Conservation (phyloP, 2,797 vertebrate genomes). For the Syngnathus acus region DNA sequence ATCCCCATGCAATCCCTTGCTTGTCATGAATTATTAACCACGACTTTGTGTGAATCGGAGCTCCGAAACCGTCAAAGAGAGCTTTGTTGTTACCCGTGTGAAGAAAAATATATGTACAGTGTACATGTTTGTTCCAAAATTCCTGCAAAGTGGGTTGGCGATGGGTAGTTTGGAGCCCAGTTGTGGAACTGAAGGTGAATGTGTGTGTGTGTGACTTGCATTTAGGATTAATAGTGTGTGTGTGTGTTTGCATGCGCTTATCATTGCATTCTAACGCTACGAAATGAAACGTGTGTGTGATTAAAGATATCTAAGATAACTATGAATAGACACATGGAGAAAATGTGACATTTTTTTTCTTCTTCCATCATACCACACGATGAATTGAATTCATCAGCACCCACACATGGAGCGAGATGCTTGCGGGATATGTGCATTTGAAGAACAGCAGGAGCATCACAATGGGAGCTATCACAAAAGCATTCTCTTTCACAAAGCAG, state of each 20-base stretch:
- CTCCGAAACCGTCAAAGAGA: conserved; percentile 39
- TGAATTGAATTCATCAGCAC: conserved; percentile 21
- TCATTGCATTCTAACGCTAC: too few species aligned
- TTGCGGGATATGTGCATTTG: conserved; percentile 21
- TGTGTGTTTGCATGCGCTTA: background rate
- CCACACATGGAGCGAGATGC: conserved; percentile 16
- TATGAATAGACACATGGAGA: background rate
- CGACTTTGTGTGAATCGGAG: conserved; percentile 58
- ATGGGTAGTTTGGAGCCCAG: background rate
- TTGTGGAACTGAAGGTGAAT: background rate
- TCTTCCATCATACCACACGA: conserved; percentile 6
- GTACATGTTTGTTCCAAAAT: conserved; percentile 2
- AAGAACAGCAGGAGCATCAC: background rate
- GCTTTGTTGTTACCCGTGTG: conserved; percentile 26
- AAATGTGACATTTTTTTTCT: background rate
- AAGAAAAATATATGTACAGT: conserved; percentile 2
- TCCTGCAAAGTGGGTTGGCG: conserved; percentile 5
- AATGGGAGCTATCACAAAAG: conserved; percentile 1
- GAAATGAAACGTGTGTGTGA: conserved; percentile 2
- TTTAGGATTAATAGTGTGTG: background rate
- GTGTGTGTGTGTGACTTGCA: background rate
- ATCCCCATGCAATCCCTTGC: conserved; percentile 52
- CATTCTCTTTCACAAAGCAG: conserved; percentile 3
- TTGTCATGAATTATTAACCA: conserved; percentile 72
- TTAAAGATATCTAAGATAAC: background rate